These are phyloP conservation scores for Phalangium opilio DNA, from an alignment of 2,888 invertebrate genomes.

Conservation along the genomic window DNA sequence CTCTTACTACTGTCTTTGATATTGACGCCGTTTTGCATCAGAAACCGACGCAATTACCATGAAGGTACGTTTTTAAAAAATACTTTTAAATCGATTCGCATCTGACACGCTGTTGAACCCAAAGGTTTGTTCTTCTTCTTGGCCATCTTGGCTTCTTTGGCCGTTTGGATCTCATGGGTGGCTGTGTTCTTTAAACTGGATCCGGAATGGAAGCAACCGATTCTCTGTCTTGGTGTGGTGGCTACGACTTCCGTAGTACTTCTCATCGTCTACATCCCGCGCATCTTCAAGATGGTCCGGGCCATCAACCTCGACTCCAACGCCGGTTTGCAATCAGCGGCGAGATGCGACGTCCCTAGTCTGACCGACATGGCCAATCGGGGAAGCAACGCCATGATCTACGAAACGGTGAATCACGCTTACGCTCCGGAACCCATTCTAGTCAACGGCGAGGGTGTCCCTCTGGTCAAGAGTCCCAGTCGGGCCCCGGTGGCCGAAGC, in stretches of 20 bases:
- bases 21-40: constrained; percentile 44
- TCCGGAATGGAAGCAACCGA: constrained; percentile 34
- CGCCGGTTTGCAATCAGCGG: constrained; percentile 23
- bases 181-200: constrained; percentile 36
- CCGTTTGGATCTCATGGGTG: constrained; percentile 47
- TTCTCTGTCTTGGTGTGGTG: constrained; percentile 44
- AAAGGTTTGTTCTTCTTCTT: constrained; percentile 32
- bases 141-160: constrained; percentile 39
- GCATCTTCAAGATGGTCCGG: constrained; percentile 49
- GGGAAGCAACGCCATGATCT: constrained; percentile 11
- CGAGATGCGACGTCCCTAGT: constrained; percentile 2
- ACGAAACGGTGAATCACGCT: constrained; percentile 15
- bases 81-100: too few relatives aligned
- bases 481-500: too few relatives aligned
- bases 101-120: too few relatives aligned
- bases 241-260: constrained; percentile 46
- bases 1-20: constrained; percentile 42
- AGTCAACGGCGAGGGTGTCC: too few relatives aligned
- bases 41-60: constrained; percentile 48
- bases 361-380: constrained; percentile 11
- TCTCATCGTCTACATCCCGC: constrained; percentile 47
- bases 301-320: constrained; percentile 42
- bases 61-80: constrained; percentile 35
- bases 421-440: constrained; percentile 9
- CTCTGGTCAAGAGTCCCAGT: too few relatives aligned